Base-by-base conservation (phyloP, 2,797 vertebrate genomes). In the Salmo trutta region DNA sequence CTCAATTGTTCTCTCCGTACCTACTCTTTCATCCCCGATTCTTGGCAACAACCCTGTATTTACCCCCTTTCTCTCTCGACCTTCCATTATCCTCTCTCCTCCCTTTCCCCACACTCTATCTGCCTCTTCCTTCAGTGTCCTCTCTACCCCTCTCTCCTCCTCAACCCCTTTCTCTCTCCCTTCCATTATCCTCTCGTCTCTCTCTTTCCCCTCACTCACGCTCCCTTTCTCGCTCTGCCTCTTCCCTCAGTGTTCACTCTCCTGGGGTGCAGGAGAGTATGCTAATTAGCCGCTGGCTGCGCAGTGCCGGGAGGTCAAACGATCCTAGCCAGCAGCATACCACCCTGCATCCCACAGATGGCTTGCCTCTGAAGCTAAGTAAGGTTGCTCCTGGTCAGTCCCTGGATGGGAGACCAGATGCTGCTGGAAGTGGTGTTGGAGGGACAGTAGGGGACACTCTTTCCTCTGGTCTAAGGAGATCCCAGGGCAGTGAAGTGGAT, bases 251-350 rank as follows among this genome's bases (percentile, higher is more conserved):
- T 51, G 54, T 70, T 10, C 69, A 59, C 70, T 14, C 59, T 56
- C 33, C 24, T 15, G 65, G 29, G 70, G 77, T 59, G 62, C 3
- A 70, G 15, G 27, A 27, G 67, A 15, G 52, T 21, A 52, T 24
- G 56, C 82, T 83, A 81, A 88, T 87, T 80, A 82, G 84, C 75
- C 53, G 24, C 80, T 81, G 67, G 67, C 79, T 51, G 73, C 47
- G 75, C 68, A 80, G 62, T 76, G 75, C 89, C 88, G 87, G 87
- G 94, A 93, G 94, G 94, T 95, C 94, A 94, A 86, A 86, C 89
- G 91, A 91, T 91, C 69, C 69, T 70, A 77, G 79, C 75, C 16
- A 8, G 74, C 70, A 41, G 41, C 41, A 10, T 41, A 41, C 41
- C 2, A 41, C 41, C 41, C 41, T 41, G 41, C 41, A 10, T 41